Conservation (phyloP, 2,797 vertebrate genomes). For the Acestrorhynchus altus region DNA sequence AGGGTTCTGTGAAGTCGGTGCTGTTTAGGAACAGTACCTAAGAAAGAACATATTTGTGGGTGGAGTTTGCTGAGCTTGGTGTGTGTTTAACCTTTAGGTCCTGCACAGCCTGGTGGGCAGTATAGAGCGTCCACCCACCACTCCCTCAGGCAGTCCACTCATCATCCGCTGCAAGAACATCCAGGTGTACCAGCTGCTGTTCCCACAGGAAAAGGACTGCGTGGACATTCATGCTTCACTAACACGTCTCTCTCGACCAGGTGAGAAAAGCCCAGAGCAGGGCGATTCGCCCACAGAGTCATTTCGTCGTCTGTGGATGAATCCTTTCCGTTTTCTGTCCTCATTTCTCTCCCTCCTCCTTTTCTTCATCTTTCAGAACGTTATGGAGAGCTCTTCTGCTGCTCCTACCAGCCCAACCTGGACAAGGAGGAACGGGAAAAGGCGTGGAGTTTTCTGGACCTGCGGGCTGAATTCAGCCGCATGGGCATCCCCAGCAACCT, state of each 20-base stretch:
- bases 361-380: constrained; percentile 77
- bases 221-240: constrained; percentile 87
- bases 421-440: constrained; percentile 89
- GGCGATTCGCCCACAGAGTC: no score
- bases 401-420: constrained; percentile 93
- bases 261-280: constrained; percentile 51
- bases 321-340: not conserved
- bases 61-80: not conserved
- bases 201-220: constrained; percentile 90
- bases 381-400: constrained; percentile 94
- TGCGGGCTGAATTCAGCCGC: constrained; percentile 85
- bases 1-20: not conserved
- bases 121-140: constrained; percentile 86
- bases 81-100: constrained; percentile 75
- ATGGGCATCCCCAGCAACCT: constrained; percentile 92
- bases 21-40: no score
- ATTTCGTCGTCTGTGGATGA: no score
- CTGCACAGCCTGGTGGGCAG: constrained; percentile 90
- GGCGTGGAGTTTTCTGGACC: constrained; percentile 88
- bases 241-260: constrained; percentile 85
- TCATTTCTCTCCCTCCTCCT: not conserved
- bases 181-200: constrained; percentile 84
- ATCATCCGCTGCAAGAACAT: constrained; percentile 94
- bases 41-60: not conserved
- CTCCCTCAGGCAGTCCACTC: constrained; percentile 85